Percentiles rank a stretch among this genome's conserved stretches.
Evolutionary conservation across 2,888 invertebrate species (phyloP).

Genomic region (Chrysolina americana): DNA sequence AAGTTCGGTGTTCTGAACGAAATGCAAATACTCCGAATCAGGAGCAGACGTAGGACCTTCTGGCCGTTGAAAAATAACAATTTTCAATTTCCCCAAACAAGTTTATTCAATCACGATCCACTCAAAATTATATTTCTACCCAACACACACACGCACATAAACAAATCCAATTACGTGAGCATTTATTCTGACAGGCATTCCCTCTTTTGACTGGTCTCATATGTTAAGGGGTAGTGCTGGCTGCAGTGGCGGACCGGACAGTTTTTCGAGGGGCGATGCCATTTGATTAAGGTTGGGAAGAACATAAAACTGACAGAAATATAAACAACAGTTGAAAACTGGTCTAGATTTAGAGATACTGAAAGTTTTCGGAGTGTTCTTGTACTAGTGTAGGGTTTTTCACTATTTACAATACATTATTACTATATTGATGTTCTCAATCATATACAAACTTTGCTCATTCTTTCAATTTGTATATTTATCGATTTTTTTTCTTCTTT

Average conservation of each 20-base stretch:
- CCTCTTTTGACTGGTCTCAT: slow-evolving; percentile 65
- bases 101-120: slow-evolving; percentile 67
- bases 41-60: slow-evolving; percentile 22
- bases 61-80: slow-evolving; percentile 59
- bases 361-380: too few relatives aligned
- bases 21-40: slow-evolving; percentile 18
- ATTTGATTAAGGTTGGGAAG: background rate
- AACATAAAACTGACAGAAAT: background rate
- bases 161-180: slow-evolving; percentile 69
- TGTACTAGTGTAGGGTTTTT: too few relatives aligned
- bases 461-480: too few relatives aligned
- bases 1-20: slow-evolving; percentile 17
- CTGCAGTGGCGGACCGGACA: background rate
- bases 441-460: too few relatives aligned
- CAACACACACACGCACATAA: slow-evolving; percentile 64
- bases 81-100: slow-evolving; percentile 62
- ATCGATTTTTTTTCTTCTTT: too few relatives aligned
- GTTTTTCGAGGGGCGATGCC: background rate
- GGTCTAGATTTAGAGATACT: too few relatives aligned
- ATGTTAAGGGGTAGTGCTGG: slow-evolving; percentile 57
- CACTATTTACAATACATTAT: too few relatives aligned
- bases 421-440: too few relatives aligned
- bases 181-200: slow-evolving; percentile 67
- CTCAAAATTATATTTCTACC: slow-evolving; percentile 64
- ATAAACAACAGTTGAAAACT: too few relatives aligned